Evolutionary conservation across 2,888 invertebrate genomes (phyloP).

Genomic region (Bombylius major): DNA sequence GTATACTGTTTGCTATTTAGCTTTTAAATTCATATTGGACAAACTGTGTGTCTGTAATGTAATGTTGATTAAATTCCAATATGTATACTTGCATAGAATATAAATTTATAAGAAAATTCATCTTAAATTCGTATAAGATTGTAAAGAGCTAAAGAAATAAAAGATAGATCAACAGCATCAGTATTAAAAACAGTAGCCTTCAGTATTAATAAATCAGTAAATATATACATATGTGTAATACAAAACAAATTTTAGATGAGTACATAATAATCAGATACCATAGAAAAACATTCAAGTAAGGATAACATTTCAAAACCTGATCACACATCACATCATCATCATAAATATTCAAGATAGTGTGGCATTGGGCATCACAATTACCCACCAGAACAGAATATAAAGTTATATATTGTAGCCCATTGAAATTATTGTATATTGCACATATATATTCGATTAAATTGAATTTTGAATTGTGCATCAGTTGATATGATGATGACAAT

Average conservation of each 20-base stretch:
- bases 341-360: not conserved
- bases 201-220: no score
- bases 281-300: not conserved
- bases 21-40: not conserved
- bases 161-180: no score
- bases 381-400: no score
- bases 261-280: not conserved
- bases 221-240: not conserved
- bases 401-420: no score
- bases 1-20: not conserved
- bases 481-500: not conserved
- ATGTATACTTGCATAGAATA: not conserved
- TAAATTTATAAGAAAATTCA: not conserved
- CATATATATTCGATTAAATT: no score
- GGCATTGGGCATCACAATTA: not conserved
- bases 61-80: not conserved
- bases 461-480: no score
- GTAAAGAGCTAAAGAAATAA: no score
- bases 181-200: no score
- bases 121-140: no score
- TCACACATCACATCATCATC: not conserved
- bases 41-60: not conserved
- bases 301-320: not conserved
- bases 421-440: no score
- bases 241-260: not conserved